Conservation (phyloP, 2,113 vertebrate genomes). For the Catagonus wagneri region DNA sequence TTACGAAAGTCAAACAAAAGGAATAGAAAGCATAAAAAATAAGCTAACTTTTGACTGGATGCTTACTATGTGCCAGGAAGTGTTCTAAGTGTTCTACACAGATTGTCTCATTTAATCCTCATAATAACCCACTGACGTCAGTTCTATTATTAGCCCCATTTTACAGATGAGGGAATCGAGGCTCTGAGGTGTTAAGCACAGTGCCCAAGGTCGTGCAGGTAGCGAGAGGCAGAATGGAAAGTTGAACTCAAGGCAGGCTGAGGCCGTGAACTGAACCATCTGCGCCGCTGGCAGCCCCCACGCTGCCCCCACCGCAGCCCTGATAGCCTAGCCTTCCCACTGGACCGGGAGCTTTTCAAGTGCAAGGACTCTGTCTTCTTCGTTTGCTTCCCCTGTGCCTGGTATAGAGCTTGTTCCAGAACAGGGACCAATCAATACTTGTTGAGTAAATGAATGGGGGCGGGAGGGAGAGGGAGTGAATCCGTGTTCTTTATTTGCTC, state of each 20-base stretch:
- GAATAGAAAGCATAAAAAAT: conserved; percentile 46
- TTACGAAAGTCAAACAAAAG: conserved; percentile 74
- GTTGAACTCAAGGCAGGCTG: neutral
- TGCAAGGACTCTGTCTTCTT: neutral
- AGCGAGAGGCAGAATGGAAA: conserved; percentile 26
- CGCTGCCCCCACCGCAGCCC: neutral
- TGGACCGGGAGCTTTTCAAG: neutral
- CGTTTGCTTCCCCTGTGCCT: neutral
- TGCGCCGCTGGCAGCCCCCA: neutral
- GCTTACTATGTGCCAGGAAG: conserved; percentile 46
- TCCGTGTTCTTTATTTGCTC: conserved; percentile 37
- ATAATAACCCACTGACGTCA: neutral
- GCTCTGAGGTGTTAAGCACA: conserved; percentile 27
- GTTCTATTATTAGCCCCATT: conserved; percentile 74
- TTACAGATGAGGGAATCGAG: conserved; percentile 65
- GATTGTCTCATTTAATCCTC: conserved; percentile 68
- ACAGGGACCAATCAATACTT: conserved; percentile 26
- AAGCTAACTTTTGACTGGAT: conserved; percentile 47
- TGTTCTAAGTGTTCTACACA: conserved; percentile 48
- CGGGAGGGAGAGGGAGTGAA: neutral
- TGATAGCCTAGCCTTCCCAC: neutral
- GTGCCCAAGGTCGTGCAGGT: neutral
- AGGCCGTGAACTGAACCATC: neutral
- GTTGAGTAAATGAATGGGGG: neutral
- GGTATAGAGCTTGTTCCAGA: conserved; percentile 32